Conservation (phyloP, 2,888 invertebrate genomes). For the Dermolepida albohirtum region DNA sequence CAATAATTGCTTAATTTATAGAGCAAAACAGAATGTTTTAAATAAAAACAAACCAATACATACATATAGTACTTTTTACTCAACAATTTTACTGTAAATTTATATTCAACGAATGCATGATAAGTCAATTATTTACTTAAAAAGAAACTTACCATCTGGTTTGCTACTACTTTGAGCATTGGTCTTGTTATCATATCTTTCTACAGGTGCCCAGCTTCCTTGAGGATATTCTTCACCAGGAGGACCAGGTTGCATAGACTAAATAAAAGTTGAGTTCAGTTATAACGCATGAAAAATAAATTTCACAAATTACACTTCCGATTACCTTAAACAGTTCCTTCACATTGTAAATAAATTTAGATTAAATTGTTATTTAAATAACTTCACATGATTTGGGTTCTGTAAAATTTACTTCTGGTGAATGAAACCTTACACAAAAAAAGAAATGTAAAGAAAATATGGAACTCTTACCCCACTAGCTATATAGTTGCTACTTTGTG, state of each 20-base stretch:
- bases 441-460: constrained; percentile 6
- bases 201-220: constrained; percentile 54
- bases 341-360: constrained; percentile 46
- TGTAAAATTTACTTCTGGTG: constrained; percentile 52
- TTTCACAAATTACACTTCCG: constrained; percentile 36
- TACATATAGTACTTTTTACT: background rate
- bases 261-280: constrained; percentile 47
- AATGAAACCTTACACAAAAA: constrained; percentile 37
- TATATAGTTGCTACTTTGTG: constrained; percentile 44
- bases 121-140: too few relatives aligned
- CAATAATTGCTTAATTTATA: too few relatives aligned
- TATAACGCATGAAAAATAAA: constrained; percentile 30
- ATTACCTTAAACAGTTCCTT: constrained; percentile 50
- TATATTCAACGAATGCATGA: background rate
- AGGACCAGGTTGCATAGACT: constrained; percentile 52
- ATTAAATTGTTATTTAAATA: constrained; percentile 46
- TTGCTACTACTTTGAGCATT: constrained; percentile 6
- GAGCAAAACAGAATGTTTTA: background rate
- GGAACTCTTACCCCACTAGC: constrained; percentile 46
- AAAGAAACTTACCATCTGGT: constrained; percentile 25
- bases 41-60: background rate
- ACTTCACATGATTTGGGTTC: constrained; percentile 51
- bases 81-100: too few relatives aligned
- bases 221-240: constrained; percentile 51
- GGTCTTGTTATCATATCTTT: constrained; percentile 28